A percentile compares a stretch with the other conserved stretches of the same genome.
phyloP scores from a whole-genome alignment of 2,797 vertebrate genomes.

The Australoheros facetus region DNA sequence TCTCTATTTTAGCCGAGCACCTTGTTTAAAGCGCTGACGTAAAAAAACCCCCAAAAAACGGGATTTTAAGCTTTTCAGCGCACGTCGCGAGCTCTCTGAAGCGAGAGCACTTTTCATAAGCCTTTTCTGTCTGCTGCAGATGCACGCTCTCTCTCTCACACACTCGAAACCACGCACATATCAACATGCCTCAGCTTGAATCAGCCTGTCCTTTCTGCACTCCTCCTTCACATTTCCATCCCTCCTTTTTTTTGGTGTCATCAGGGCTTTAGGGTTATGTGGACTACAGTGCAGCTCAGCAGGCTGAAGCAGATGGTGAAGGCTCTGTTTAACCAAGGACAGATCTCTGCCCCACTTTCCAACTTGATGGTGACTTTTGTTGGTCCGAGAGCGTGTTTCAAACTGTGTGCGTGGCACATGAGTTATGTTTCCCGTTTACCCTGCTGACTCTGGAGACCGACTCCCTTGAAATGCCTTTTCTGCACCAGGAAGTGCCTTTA shows the following conservation, averaged over 20 bases:
- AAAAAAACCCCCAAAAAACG: neutral
- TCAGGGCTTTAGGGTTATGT: neutral
- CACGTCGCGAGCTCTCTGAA: constrained; percentile 20
- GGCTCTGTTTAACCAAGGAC: constrained; percentile 36
- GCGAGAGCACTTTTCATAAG: constrained; percentile 56
- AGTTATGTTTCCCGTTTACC: constrained; percentile 67
- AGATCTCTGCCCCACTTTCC: constrained; percentile 58
- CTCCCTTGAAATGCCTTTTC: constrained; percentile 48
- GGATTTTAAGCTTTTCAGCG: constrained; percentile 41
- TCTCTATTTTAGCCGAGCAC: neutral
- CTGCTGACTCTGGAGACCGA: constrained; percentile 37
- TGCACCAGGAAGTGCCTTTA: constrained; percentile 52
- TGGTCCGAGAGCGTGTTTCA: constrained; percentile 14
- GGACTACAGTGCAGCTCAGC: constrained; percentile 18
- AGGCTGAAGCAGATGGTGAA: constrained; percentile 58
- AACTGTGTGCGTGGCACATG: constrained; percentile 13
- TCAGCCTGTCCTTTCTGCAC: constrained; percentile 44
- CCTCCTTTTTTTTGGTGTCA: constrained; percentile 17
- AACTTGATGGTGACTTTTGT: constrained; percentile 38
- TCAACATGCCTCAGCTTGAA: constrained; percentile 72
- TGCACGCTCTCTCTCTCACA: neutral
- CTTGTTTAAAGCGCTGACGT: constrained; percentile 28
- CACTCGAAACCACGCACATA: constrained; percentile 24
- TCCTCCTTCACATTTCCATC: constrained; percentile 47
- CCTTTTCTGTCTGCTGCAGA: constrained; percentile 45